Percentiles rank a stretch among this genome's conserved stretches.
Evolutionary conservation across 2,797 vertebrate species (phyloP).

Genomic region (Anniella stebbinsi): DNA sequence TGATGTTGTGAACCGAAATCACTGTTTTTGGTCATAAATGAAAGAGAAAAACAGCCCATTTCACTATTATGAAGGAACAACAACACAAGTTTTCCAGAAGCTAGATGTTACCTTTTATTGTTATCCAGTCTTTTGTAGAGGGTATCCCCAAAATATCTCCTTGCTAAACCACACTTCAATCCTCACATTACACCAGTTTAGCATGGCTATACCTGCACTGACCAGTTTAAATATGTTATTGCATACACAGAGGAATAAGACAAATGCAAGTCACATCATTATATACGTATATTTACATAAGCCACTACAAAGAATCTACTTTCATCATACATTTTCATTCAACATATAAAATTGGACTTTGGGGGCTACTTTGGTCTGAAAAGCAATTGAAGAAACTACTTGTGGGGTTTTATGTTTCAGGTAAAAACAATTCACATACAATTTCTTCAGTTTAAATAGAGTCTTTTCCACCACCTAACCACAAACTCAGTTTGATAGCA

Average conservation of each 20-base stretch:
- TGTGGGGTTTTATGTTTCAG: background rate
- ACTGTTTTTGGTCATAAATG: slow-evolving; percentile 40
- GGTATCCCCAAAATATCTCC: background rate
- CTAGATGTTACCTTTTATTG: background rate
- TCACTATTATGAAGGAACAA: slow-evolving; percentile 29
- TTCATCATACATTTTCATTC: background rate
- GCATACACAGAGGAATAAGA: background rate
- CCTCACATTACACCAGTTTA: background rate
- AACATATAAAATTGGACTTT: slow-evolving; percentile 3
- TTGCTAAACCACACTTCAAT: background rate
- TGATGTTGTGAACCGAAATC: too few relatives aligned
- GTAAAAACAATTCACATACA: slow-evolving; percentile 9
- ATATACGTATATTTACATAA: background rate
- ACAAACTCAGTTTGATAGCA: background rate
- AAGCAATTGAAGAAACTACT: slow-evolving; percentile 2
- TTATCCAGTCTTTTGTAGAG: background rate
- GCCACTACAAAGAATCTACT: background rate
- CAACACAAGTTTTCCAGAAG: slow-evolving; percentile 39
- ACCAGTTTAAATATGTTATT: background rate
- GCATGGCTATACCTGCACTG: background rate
- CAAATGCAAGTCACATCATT: background rate
- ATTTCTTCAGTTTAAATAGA: slow-evolving; percentile 20
- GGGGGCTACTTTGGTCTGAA: background rate
- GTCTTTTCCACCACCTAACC: background rate
- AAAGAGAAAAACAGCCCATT: slow-evolving; percentile 15